Evolutionary conservation across 2,888 invertebrate species (phyloP), one percentile per base, ranked within the genome.

Genomic region (Pemphredon lugubris): DNA sequence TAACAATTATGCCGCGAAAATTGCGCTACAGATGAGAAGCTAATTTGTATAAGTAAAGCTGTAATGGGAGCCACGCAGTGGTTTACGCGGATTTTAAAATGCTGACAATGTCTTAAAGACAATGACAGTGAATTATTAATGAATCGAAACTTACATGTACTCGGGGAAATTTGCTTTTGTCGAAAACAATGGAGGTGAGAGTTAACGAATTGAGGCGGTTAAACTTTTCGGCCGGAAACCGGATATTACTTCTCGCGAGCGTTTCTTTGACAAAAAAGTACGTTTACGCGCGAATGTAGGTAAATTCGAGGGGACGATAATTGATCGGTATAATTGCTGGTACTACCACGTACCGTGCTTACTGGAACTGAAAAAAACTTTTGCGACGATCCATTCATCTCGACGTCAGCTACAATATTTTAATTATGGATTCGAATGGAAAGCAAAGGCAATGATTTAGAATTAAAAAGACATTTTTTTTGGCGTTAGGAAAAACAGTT

Each of bases 141-240:
- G 73, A 80, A 77, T 81, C 76, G 48, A 78, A 73, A 82, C 81
- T 83, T 58, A 65, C 44, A 59, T 63, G 81, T 77, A 70, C 20
- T 65, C 68, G 65, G 61, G 76, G 78, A 81, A 79, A 85, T 82
- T 81, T 76, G 76, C 73, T 73, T 73, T 71, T 61, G 61, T 58
- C 75, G 76, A 77, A 84, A 81, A 87, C 85, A 86, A 86, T 86
- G 79, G 80, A 65, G 66, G 68, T 73, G 75, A 69, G 77, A 73
- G 79, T 77, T 77, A 82, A 77, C 69, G 72, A 81, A 83, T 79
- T 65, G 76, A 76, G 75, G 70, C 73, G 76, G 44, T 59, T 64
- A 60, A 58, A 39, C 39, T 21, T 63, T 26, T 14, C 18, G 13
- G n/a, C 39, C 51, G 55, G 53, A 66, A 66, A 26, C 44, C 45